These are phyloP conservation scores for Hyaena hyaena DNA, from an alignment of 2,113 vertebrate species.

Conservation along the genomic window DNA sequence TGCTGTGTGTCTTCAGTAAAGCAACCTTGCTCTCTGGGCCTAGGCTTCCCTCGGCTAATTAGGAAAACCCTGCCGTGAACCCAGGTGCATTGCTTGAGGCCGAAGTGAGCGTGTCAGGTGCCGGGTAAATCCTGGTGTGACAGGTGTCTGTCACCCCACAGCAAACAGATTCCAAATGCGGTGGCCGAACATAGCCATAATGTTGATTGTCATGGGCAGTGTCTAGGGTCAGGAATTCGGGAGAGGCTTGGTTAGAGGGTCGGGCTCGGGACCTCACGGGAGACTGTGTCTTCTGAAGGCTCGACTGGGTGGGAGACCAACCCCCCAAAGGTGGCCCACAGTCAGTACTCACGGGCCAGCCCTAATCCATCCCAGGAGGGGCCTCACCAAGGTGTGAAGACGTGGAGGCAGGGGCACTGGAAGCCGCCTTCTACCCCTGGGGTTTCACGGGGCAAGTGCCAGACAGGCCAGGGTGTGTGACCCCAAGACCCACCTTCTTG, in stretches of 20 bases:
- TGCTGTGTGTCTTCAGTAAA: conserved; percentile 29
- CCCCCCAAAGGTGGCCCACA: fast-evolving
- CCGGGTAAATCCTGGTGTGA: fast-evolving
- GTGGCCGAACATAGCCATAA: fast-evolving
- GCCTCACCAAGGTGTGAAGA: fast-evolving
- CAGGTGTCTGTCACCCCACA: fast-evolving
- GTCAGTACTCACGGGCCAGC: background rate
- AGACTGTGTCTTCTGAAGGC: background rate
- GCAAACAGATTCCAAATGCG: background rate
- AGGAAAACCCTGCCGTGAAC: too few species aligned
- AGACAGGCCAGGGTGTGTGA: background rate
- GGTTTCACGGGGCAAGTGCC: background rate
- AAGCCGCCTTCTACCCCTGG: background rate
- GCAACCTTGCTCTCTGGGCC: background rate
- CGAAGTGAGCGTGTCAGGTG: fast-evolving
- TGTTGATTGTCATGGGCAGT: fast-evolving
- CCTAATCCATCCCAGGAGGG: fast-evolving
- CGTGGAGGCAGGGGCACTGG: fast-evolving
- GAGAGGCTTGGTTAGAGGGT: background rate
- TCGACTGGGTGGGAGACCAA: fast-evolving
- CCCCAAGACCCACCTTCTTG: background rate
- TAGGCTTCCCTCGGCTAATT: background rate
- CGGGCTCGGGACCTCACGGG: fast-evolving
- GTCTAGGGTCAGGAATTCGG: background rate
- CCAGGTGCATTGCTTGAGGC: fast-evolving